These are phyloP conservation scores for Agriopis marginaria DNA, from an alignment of 2,888 invertebrate species.

Conservation along the genomic window DNA sequence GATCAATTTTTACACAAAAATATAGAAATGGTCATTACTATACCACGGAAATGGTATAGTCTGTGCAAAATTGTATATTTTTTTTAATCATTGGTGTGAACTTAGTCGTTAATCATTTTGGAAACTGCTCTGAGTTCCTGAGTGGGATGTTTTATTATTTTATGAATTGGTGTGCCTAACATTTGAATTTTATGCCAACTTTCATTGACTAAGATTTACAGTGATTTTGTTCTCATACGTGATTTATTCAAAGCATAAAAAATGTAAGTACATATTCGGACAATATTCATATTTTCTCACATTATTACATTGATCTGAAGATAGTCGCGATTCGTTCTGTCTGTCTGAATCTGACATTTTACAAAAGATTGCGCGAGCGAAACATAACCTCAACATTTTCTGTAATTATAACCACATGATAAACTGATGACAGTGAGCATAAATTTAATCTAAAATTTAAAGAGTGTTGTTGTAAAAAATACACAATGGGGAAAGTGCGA, in stretches of 20 bases:
- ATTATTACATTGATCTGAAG: conserved; percentile 11
- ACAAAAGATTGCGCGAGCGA: conserved; percentile 14
- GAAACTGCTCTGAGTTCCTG: background rate
- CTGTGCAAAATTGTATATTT: too few species aligned
- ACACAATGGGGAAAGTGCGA: conserved; percentile 91
- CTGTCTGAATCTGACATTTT: conserved; percentile 16
- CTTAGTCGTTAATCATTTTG: background rate
- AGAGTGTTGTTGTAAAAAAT: conserved; percentile 26
- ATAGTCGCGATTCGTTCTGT: conserved; percentile 2
- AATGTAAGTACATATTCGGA: background rate
- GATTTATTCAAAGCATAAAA: background rate
- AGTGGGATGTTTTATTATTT: background rate
- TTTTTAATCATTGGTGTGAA: background rate
- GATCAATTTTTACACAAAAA: too few species aligned
- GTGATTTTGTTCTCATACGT: background rate
- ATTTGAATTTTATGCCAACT: background rate
- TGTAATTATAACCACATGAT: conserved; percentile 23
- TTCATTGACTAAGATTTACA: background rate
- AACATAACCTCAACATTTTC: conserved; percentile 6
- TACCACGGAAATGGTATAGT: too few species aligned
- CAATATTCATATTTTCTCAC: background rate
- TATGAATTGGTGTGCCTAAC: background rate
- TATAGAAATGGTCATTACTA: too few species aligned
- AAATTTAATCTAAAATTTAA: conserved; percentile 3
- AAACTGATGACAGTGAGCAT: conserved; percentile 17